phyloP scores from a whole-genome alignment of 2,888 invertebrate species.

The Drosophila demipolita region DNA sequence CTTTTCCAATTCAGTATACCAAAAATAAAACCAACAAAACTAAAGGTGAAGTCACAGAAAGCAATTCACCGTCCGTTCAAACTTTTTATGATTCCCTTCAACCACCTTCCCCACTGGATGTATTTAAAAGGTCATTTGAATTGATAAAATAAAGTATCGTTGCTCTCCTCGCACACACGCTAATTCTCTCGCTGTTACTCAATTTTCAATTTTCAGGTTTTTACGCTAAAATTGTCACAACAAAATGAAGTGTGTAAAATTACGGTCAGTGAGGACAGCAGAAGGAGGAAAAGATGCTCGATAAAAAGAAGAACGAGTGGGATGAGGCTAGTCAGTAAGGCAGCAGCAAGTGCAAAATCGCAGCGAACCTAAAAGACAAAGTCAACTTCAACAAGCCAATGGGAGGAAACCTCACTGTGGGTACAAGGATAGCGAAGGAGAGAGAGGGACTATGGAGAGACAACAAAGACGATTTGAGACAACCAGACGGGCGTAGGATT shows the following conservation, averaged over 20 bases:
- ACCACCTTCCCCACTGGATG: not conserved
- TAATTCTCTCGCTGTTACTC: not conserved
- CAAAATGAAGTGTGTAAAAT: conserved; percentile 55
- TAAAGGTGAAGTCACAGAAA: conserved; percentile 23
- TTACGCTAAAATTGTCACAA: conserved; percentile 78
- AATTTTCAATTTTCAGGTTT: conserved; percentile 62
- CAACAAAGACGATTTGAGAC: conserved; percentile 26
- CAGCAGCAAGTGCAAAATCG: conserved; percentile 46
- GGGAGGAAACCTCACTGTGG: conserved; percentile 39
- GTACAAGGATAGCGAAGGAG: not conserved
- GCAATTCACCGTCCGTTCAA: conserved; percentile 27
- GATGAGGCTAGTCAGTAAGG: conserved; percentile 14
- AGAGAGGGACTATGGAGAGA: conserved; percentile 6
- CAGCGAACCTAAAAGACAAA: conserved; percentile 23
- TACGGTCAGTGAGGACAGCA: conserved; percentile 57
- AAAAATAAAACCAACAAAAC: not conserved
- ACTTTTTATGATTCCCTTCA: conserved; percentile 27
- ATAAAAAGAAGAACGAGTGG: not conserved
- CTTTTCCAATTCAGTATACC: conserved; percentile 35
- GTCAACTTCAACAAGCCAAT: conserved; percentile 41
- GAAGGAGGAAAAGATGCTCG: conserved; percentile 4
- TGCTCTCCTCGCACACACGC: conserved; percentile 1
- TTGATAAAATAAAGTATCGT: not conserved
- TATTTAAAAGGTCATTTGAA: conserved; percentile 39
- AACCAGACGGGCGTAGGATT: conserved; percentile 59